Evolutionary conservation across 2,113 vertebrate species (phyloP), one percentile per base, ranked within the genome.

Genomic region (Pangasianodon gigas): DNA sequence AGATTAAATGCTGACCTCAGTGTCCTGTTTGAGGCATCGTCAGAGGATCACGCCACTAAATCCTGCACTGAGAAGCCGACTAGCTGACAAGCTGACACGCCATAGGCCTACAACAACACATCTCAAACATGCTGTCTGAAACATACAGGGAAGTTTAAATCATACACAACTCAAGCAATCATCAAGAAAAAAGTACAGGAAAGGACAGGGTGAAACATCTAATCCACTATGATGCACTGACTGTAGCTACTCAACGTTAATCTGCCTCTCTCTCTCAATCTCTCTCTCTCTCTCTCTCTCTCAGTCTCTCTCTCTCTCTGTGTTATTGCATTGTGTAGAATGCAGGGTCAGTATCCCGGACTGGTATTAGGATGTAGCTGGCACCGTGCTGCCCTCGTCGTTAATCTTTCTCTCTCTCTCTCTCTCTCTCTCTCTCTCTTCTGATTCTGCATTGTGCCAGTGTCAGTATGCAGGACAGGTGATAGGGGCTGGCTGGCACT

Each of bases 1-100:
- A 90, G 86, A 91, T 88, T 87, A 88, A 91, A 91, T 58, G 65
- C 58, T 91, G 88, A 87, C 85, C 80, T 89, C 75, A 56, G 89
- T 89, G 82, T 54, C 88, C 86, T 85, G 71, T 90, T 81, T 83
- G 89, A 58, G 86, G 88, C 84, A 87, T 89, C 69, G 74, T 24
- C 82, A 60, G 87, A 10, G 52, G 81, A 90, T 85, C 88, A 87
- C 85, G 24, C 56, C 71, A 65, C 54, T 84, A 90, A 92, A 84
- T 86, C 87, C 91, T 87, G 81, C 74, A 84, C 48, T 44, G 84
- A 83, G 86, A n/a, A 82, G 44, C 52, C 54, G 19, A 58, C 52
- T 83, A 41, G 52, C 80, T 83, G 79, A 54, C 29, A n/a, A 81
- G 80, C n/a, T 58, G 79, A 87, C 41, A 62, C 32, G 8, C 37